These are phyloP conservation scores for Mythimna pallens DNA, from an alignment of 2,888 invertebrate species.

Conservation along the genomic window DNA sequence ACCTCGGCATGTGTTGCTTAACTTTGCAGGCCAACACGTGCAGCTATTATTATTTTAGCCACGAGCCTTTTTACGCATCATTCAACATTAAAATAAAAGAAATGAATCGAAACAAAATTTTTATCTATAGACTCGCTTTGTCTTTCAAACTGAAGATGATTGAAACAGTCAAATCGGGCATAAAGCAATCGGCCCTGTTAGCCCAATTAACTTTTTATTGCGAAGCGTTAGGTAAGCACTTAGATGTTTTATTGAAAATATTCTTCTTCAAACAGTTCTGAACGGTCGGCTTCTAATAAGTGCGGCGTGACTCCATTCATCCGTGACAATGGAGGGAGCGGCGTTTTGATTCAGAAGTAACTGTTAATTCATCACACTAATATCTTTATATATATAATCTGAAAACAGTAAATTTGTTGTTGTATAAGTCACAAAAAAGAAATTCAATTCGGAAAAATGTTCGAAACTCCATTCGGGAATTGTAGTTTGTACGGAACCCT, in stretches of 20 bases:
- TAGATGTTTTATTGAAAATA: constrained; percentile 48
- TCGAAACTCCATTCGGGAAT: no score
- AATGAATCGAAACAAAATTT: constrained; percentile 39
- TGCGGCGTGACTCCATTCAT: neutral
- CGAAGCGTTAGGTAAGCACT: constrained; percentile 49
- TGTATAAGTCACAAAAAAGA: no score
- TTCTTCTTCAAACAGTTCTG: constrained; percentile 22
- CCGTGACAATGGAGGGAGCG: constrained; percentile 2
- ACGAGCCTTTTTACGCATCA: constrained; percentile 9
- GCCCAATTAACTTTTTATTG: constrained; percentile 59
- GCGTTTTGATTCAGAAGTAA: neutral
- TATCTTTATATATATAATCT: no score
- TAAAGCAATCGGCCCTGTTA: constrained; percentile 47
- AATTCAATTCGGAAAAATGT: no score
- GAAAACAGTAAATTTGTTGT: no score
- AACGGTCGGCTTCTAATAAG: constrained; percentile 28
- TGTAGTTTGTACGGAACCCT: no score
- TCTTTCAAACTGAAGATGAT: constrained; percentile 44
- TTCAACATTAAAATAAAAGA: constrained; percentile 31
- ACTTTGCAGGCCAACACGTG: neutral
- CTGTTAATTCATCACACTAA: no score
- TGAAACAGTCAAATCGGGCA: constrained; percentile 34
- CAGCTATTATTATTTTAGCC: neutral
- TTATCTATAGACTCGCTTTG: constrained; percentile 19
- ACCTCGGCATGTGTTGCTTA: no score